These are phyloP conservation scores for Vimba vimba DNA, from an alignment of 2,113 vertebrate species.

Conservation along the genomic window DNA sequence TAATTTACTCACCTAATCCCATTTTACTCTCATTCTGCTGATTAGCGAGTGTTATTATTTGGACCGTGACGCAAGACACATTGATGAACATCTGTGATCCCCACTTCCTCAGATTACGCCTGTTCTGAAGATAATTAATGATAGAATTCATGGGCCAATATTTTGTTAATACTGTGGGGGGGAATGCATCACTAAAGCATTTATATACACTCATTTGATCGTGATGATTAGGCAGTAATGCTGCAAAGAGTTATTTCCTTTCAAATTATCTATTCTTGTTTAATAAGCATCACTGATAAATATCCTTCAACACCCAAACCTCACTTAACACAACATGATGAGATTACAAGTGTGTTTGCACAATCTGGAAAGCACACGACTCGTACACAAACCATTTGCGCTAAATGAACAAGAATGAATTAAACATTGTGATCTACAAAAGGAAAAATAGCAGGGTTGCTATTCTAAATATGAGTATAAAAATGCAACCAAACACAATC, in stretches of 20 bases:
- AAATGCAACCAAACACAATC: too few relatives aligned
- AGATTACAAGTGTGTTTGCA: background rate
- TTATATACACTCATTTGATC: background rate
- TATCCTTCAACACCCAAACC: background rate
- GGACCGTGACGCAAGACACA: background rate
- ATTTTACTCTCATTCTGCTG: background rate
- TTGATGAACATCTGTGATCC: background rate
- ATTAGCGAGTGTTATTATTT: background rate
- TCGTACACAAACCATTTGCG: too few relatives aligned
- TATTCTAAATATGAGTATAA: background rate
- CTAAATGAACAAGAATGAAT: too few relatives aligned
- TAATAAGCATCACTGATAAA: background rate
- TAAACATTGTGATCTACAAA: background rate
- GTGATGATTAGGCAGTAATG: background rate
- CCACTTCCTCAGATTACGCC: background rate
- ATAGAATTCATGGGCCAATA: background rate
- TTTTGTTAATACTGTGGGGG: background rate
- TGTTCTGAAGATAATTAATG: background rate
- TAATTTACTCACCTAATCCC: background rate
- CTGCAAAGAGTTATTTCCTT: background rate
- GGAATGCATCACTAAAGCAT: background rate
- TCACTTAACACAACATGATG: background rate
- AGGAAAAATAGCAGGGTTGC: background rate
- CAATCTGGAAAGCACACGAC: background rate
- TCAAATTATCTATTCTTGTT: background rate